A percentile compares a stretch with the other conserved stretches of the same genome.
phyloP scores from a whole-genome alignment of 2,888 invertebrate species.

The Eudasyphora cyanicolor region DNA sequence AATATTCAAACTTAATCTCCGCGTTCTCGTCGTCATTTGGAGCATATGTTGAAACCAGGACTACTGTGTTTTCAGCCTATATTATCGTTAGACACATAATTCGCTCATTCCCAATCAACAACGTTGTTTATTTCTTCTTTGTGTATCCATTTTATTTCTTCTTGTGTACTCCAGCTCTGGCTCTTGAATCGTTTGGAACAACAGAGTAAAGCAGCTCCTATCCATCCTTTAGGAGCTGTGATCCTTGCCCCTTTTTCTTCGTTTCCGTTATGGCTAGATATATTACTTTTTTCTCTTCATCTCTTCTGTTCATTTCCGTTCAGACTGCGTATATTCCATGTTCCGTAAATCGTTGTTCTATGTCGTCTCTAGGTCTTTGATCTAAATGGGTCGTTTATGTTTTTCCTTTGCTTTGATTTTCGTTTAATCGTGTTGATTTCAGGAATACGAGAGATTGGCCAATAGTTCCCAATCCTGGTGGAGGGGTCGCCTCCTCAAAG shows the following conservation, averaged over 20 bases:
- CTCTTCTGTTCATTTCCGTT: not conserved
- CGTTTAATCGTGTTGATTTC: not conserved
- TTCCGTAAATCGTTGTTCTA: not conserved
- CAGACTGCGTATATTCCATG: not conserved
- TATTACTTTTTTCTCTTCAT: not conserved
- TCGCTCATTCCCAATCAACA: not conserved
- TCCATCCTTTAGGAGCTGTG: not conserved
- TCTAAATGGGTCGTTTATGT: not conserved
- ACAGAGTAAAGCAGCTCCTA: not conserved
- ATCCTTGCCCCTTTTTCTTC: not conserved
- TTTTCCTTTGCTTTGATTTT: not conserved
- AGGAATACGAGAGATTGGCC: not conserved
- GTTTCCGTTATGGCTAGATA: not conserved
- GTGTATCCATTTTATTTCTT: too few species aligned
- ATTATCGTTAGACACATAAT: not conserved
- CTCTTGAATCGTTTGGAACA: not conserved
- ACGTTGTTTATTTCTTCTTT: too few species aligned
- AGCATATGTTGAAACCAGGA: not conserved
- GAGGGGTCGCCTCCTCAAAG: too few species aligned
- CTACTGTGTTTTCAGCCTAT: not conserved
- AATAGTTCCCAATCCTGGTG: conserved; percentile 2
- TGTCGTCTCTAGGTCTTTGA: not conserved
- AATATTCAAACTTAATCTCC: not conserved
- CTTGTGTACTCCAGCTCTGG: not conserved
- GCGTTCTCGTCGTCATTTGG: not conserved